Percentiles rank a stretch among this genome's conserved stretches.
Evolutionary conservation across 2,797 vertebrate species (phyloP).

Genomic region (Bradypus variegatus): DNA sequence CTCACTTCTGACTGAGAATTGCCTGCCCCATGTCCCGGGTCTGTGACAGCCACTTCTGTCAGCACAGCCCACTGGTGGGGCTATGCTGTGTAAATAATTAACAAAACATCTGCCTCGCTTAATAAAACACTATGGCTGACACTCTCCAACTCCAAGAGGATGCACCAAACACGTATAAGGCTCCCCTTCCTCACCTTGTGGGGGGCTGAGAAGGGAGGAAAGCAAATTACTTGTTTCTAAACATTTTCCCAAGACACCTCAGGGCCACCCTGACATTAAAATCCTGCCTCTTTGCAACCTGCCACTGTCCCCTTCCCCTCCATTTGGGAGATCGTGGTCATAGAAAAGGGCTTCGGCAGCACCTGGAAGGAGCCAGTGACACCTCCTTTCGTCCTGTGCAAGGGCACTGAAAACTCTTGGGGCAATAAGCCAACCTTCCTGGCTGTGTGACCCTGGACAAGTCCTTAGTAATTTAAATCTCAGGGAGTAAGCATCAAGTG

Average conservation of each 20-base stretch:
- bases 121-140: slow-evolving; percentile 27
- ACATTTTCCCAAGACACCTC: not conserved
- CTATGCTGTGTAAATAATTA: slow-evolving; percentile 55
- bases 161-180: not conserved
- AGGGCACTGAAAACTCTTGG: not conserved
- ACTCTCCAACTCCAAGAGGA: not conserved
- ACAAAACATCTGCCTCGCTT: slow-evolving; percentile 52
- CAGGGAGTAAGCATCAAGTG: rapidly evolving
- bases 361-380: not conserved
- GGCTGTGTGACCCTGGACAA: not conserved
- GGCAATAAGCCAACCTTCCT: not conserved
- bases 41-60: slow-evolving; percentile 55
- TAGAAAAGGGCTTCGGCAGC: not conserved
- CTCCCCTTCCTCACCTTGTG: not conserved
- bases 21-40: slow-evolving; percentile 31
- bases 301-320: not conserved
- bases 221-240: not conserved
- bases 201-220: not conserved
- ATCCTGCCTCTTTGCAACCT: not conserved
- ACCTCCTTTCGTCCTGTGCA: not conserved
- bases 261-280: not conserved
- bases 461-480: not conserved
- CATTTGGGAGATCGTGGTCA: not conserved
- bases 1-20: not conserved
- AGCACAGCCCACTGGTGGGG: slow-evolving; percentile 51